Conservation (phyloP, 2,113 vertebrate genomes). For the Acrocephalus kingi region DNA sequence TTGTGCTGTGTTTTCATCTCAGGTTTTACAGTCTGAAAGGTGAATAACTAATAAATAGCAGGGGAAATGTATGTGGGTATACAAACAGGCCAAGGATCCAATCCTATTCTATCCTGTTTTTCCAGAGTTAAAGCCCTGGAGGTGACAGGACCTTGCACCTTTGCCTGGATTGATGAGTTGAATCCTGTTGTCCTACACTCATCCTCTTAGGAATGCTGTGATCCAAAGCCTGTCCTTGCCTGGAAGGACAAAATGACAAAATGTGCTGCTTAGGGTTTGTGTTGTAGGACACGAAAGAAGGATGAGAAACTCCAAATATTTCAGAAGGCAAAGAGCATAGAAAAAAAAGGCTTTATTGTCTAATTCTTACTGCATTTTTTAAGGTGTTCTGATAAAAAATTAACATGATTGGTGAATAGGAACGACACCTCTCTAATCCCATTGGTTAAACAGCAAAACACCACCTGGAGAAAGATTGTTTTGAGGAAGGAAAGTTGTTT, state of each 20-base stretch:
- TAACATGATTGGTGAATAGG: no score
- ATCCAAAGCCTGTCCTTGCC: not conserved
- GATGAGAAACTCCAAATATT: no score
- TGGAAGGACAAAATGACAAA: not conserved
- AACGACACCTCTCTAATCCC: no score
- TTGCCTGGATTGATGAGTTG: not conserved
- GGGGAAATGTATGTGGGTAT: accelerated
- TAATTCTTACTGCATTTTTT: no score
- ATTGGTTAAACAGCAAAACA: no score
- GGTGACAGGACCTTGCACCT: not conserved
- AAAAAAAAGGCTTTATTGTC: no score
- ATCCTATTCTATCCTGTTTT: not conserved
- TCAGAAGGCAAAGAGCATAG: no score
- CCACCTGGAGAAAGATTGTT: no score
- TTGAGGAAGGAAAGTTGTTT: no score
- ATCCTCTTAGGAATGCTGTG: not conserved
- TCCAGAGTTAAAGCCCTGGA: not conserved
- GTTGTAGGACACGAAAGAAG: no score
- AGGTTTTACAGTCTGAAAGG: not conserved
- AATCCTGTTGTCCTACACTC: accelerated
- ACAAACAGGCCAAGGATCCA: no score
- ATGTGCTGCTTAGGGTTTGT: not conserved
- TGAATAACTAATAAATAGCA: not conserved
- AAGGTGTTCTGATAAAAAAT: no score
- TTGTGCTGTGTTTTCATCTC: not conserved